Evolutionary conservation across 1,140 invertebrate genomes (phyloP), one percentile per base, ranked within the genome.

Genomic region (Neomicropteryx cornuta): DNA sequence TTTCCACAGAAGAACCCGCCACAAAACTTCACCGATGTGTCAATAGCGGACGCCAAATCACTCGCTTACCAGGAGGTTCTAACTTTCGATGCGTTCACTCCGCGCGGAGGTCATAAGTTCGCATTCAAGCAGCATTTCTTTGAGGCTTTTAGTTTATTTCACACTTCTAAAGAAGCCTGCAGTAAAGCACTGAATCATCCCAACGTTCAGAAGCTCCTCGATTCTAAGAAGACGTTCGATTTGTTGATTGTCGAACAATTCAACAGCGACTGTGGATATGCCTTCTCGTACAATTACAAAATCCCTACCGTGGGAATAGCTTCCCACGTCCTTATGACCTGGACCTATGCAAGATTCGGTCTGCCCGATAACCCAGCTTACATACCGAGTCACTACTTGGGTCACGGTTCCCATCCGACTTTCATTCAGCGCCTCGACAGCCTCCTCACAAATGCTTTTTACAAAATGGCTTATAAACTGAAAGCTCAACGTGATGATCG

Each of bases 211-310:
- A 43, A 68, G 6, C 46, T 77, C 0, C 32, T 74, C 0, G 49
- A 54, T 5, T 45, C 42, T 44, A 36, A 54, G 42, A 41, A 66
- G 18, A 65, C 63, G 24, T 82, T 73, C 43, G 79, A 84, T 51
- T 34, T 83, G 1, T 67, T 83, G 19, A 46, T 83, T 3, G 60
- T 68, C 3, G 79, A 82, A 47, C 62, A 67, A 33, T 83, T 82
- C 46, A 78, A 78, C 23, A 72, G 67, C 5, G 73, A 82, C 34
- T 82, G 79, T 41, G 71, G 75, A 49, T 50, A 78, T 31, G 71
- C 66, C 3, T 59, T 82, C 5, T 61, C 67, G 20, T 54, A 76
- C 38, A 66, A 71, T 41, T 71, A 76, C 18, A 62, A 74, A 36
- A 64, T 69, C 2, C 79, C 78, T 0, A 62, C 73, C 3, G 68